Base-by-base conservation (phyloP, 2,888 invertebrate species). In the Sminthurides aquaticus region DNA sequence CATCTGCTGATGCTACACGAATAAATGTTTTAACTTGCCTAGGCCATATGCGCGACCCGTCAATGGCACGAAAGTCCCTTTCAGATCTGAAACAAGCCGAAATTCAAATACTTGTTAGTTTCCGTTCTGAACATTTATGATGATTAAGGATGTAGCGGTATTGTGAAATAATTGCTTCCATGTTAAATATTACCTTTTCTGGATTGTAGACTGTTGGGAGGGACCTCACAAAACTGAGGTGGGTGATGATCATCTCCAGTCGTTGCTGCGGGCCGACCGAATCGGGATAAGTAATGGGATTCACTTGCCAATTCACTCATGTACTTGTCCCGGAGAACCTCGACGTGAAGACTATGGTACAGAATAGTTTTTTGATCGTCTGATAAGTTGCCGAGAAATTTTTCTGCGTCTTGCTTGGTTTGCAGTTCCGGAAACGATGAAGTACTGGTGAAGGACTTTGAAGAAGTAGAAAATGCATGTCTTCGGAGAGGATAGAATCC, bases 271-370 rank as follows among this genome's bases (percentile, higher is more conserved):
- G 73, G 73, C 11, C 73, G 61, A 18, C 73, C 73, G 57, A 71
- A 73, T 61, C 60, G 69, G 22, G 68, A 67, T 48, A 73, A 49
- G 48, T 65, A 68, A 49, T 71, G 70, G 0, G 68, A 68, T 56
- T 73, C 73, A 3, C 65, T 66, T 2, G 69, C 71, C 18, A 69
- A 52, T 54, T 68, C 67, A 26, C 68, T 71, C 52, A 69, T 66
- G 55, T 69, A 66, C 54, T 68, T 69, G 29, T 71, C 67, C 15
- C 67, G 48, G 2, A 71, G 62, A 22, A 71, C 66, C 48, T 71
- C 71, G 28, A 71, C 63, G 57, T 71, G 71, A 15, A 73, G 62
- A 49, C 67, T 69, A 54, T 71, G 70, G 59, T 68, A 71, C 11
- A 73, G 55, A 48, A 73, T 55, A 22, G 58, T 60, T 58, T 69